These are phyloP conservation scores for Eristalis arbustorum DNA, from an alignment of 2,888 invertebrate genomes.

Conservation along the genomic window DNA sequence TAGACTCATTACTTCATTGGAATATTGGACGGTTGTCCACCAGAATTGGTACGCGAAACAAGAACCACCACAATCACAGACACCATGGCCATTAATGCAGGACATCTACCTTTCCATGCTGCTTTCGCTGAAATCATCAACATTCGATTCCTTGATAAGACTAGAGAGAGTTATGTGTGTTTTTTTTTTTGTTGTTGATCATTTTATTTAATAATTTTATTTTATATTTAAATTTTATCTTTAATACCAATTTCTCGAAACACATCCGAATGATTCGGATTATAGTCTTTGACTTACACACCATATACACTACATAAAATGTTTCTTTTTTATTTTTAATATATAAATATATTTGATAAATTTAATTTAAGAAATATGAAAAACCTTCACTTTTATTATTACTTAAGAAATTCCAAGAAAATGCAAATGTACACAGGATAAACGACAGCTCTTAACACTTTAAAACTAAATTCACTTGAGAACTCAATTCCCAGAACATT, in stretches of 20 bases:
- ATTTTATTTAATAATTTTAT: background rate
- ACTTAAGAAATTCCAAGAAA: constrained; percentile 9
- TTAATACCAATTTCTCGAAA: too few relatives aligned
- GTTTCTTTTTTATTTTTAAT: background rate
- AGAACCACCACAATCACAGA: background rate
- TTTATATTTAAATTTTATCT: background rate
- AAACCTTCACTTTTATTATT: background rate
- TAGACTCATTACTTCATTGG: constrained; percentile 41
- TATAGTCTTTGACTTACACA: background rate
- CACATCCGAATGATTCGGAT: background rate
- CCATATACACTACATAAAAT: background rate
- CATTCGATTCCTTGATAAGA: background rate
- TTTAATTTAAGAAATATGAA: background rate
- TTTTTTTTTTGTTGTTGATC: background rate
- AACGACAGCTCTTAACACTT: constrained; percentile 6
- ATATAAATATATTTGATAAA: background rate
- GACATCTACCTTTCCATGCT: constrained; percentile 7
- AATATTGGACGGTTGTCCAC: constrained; percentile 15
- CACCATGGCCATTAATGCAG: background rate
- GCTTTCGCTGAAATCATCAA: constrained; percentile 8
- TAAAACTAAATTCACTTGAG: background rate
- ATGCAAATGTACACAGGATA: constrained; percentile 6
- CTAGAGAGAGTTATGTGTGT: background rate
- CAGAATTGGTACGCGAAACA: background rate
- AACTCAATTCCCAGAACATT: constrained; percentile 1